Percentiles rank a stretch among this genome's conserved stretches.
phyloP scores from a whole-genome alignment of 2,888 invertebrate genomes.

The Drosophila subsilvestris region DNA sequence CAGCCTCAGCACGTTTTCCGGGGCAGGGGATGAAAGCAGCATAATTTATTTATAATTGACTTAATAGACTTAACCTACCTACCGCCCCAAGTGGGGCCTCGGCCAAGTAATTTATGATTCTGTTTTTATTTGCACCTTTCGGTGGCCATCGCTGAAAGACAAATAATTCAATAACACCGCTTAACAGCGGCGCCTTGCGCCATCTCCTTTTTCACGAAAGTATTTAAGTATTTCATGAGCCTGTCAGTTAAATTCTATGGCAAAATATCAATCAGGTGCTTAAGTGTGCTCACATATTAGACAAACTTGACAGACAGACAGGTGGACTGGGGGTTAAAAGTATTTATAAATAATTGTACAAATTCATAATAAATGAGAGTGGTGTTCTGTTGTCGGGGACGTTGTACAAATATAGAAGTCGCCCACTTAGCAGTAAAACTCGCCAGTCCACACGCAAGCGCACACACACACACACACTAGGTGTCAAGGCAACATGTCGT shows the following conservation, averaged over 20 bases:
- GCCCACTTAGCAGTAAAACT: neutral
- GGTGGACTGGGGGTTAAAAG: slow-evolving; percentile 19
- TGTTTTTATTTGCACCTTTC: slow-evolving; percentile 26
- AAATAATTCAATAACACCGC: slow-evolving; percentile 26
- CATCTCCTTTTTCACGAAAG: neutral
- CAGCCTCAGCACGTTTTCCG: slow-evolving; percentile 30
- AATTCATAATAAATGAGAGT: slow-evolving; percentile 42
- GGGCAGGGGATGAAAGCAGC: slow-evolving; percentile 44
- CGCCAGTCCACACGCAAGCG: slow-evolving; percentile 24
- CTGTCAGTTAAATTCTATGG: slow-evolving; percentile 51
- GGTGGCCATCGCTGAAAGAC: slow-evolving; percentile 5
- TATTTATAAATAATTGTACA: slow-evolving; percentile 42
- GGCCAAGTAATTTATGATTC: slow-evolving; percentile 65
- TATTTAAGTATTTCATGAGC: slow-evolving; percentile 59
- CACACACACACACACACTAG: neutral
- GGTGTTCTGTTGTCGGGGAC: slow-evolving; percentile 7
- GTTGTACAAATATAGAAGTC: slow-evolving; percentile 29
- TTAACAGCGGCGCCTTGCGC: neutral
- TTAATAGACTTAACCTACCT: slow-evolving; percentile 59
- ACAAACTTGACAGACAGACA: slow-evolving; percentile 26
- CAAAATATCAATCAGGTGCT: slow-evolving; percentile 51
- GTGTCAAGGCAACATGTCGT: slow-evolving; percentile 61
- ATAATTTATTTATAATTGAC: slow-evolving; percentile 79
- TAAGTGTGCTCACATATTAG: slow-evolving; percentile 30
- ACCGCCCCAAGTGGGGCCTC: neutral